Percentiles rank a stretch among this genome's conserved stretches.
Conservation (phyloP, 2,113 vertebrate species). For the Chroicocephalus ridibundus region DNA sequence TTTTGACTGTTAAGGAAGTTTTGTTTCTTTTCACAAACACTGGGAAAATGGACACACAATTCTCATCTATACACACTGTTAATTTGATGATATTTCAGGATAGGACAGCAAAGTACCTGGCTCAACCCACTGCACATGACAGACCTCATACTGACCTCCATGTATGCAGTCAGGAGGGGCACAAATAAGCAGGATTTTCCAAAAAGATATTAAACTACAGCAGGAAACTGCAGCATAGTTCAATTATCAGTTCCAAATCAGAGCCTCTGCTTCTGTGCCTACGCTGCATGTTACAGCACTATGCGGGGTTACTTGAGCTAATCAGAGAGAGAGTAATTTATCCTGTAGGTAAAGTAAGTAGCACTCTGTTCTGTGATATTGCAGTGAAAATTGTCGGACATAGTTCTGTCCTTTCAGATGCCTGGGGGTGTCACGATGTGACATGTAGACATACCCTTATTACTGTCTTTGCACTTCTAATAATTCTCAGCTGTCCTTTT, state of each 20-base stretch:
- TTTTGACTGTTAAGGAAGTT: background rate
- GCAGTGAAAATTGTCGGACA: background rate
- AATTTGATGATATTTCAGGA: background rate
- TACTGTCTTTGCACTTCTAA: background rate
- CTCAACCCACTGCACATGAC: background rate
- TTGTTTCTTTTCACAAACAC: background rate
- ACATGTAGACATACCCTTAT: background rate
- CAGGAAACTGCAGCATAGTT: background rate
- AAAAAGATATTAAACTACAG: background rate
- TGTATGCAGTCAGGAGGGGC: background rate
- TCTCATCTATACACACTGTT: background rate
- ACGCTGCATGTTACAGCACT: background rate
- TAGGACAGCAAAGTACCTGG: background rate
- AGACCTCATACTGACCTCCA: background rate
- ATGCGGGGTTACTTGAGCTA: background rate
- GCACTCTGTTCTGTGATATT: background rate
- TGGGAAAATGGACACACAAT: fast-evolving
- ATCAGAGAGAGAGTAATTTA: background rate
- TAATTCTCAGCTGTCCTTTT: constrained; percentile 7
- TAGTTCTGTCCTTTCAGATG: background rate
- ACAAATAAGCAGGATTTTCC: background rate
- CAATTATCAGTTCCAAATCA: background rate
- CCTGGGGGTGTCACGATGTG: background rate
- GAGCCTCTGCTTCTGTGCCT: background rate
- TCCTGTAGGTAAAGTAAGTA: background rate